These are phyloP conservation scores for Takifugu flavidus DNA, from an alignment of 2,113 vertebrate genomes.

Conservation along the genomic window DNA sequence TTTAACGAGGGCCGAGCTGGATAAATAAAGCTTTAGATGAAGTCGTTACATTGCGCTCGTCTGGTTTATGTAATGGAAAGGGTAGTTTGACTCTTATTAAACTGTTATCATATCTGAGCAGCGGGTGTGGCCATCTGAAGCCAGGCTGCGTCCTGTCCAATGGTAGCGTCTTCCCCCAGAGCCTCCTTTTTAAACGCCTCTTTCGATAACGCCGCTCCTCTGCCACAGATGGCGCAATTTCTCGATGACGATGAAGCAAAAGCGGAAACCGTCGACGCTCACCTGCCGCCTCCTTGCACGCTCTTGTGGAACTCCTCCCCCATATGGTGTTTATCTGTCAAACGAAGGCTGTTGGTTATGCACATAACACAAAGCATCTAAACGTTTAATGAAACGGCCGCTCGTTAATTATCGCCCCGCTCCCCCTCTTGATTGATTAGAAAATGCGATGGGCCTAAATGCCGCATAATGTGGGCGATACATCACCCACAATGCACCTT, in stretches of 20 bases:
- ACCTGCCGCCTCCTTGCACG: conserved; percentile 19
- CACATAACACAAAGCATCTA: conserved; percentile 37
- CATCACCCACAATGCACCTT: conserved; percentile 34
- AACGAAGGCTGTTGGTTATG: conserved; percentile 82
- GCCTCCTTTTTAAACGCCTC: conserved; percentile 4
- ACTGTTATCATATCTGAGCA: conserved; percentile 15
- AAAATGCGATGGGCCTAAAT: conserved; percentile 21
- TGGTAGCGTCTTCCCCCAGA: neutral
- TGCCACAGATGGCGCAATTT: conserved; percentile 18
- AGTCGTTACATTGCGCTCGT: conserved; percentile 23
- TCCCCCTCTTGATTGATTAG: conserved; percentile 47
- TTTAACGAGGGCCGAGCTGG: conserved; percentile 34
- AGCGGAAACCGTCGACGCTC: neutral
- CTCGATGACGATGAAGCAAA: conserved; percentile 1
- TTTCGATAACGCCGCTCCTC: neutral
- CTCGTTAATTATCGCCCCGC: conserved; percentile 32
- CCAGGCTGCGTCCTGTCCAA: too few relatives aligned
- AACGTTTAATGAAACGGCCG: conserved; percentile 32
- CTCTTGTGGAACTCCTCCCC: conserved; percentile 84
- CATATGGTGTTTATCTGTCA: conserved; percentile 71
- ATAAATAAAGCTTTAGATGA: conserved; percentile 40
- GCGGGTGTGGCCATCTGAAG: neutral
- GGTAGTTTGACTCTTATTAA: conserved; percentile 16
- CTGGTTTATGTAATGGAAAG: conserved; percentile 26
- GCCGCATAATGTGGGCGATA: conserved; percentile 46